Evolutionary conservation across 2,797 vertebrate genomes (phyloP).

Genomic region (Fundulus diaphanus): DNA sequence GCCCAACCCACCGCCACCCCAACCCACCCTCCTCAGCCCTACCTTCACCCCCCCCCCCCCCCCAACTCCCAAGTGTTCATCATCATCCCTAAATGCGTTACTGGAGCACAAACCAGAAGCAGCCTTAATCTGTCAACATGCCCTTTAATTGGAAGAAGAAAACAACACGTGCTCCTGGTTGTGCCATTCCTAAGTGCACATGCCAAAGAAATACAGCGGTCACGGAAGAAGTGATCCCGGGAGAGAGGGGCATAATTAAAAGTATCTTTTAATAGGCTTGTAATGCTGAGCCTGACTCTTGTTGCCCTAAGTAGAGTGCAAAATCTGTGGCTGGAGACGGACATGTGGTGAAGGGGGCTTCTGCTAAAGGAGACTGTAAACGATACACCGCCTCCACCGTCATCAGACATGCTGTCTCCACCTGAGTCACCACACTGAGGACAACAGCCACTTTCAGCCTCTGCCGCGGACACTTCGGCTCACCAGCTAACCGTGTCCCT

Average conservation of each 20-base stretch:
- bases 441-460: constrained; percentile 46
- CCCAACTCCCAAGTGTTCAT: constrained; percentile 52
- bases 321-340: constrained; percentile 76
- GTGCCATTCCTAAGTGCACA: constrained; percentile 80
- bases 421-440: constrained; percentile 66
- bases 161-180: constrained; percentile 77
- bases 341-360: constrained; percentile 64
- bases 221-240: constrained; percentile 69
- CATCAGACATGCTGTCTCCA: constrained; percentile 82
- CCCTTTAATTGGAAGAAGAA: constrained; percentile 81
- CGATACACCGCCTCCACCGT: constrained; percentile 71
- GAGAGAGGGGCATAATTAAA: constrained; percentile 75
- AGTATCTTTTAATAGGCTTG: constrained; percentile 80
- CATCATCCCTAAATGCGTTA: constrained; percentile 79
- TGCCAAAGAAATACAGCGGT: constrained; percentile 72
- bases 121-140: constrained; percentile 82
- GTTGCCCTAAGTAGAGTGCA: constrained; percentile 79
- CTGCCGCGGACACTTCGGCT: constrained; percentile 52
- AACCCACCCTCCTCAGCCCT: neutral
- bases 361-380: constrained; percentile 78
- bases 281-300: constrained; percentile 78
- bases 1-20: constrained; percentile 10
- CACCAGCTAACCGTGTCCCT: constrained; percentile 54
- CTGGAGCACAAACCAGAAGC: constrained; percentile 80
- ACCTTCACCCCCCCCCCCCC: neutral